phyloP scores from a whole-genome alignment of 2,888 invertebrate species.

The Ochropleura leucogaster region DNA sequence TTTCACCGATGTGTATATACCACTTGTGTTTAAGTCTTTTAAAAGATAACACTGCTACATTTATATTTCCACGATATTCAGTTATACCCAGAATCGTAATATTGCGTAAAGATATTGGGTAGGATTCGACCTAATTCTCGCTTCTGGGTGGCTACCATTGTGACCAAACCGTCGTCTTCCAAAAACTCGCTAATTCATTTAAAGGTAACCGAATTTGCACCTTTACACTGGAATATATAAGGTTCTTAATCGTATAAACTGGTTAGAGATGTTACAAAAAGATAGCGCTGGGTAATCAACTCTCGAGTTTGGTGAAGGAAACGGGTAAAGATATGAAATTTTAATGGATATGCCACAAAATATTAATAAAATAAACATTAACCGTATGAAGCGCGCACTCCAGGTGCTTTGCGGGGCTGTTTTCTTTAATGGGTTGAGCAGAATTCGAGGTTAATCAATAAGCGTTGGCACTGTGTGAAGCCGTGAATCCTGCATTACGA shows the following conservation, averaged over 20 bases:
- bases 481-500: slow-evolving; percentile 21
- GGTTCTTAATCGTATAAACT: slow-evolving; percentile 29
- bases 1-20: not conserved
- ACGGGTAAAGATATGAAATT: slow-evolving; percentile 67
- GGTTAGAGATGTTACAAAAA: slow-evolving; percentile 56
- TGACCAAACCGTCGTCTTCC: slow-evolving; percentile 67
- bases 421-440: slow-evolving; percentile 17
- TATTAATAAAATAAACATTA: slow-evolving; percentile 54
- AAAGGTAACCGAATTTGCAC: slow-evolving; percentile 38
- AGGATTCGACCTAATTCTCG: slow-evolving; percentile 60
- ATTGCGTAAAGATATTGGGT: slow-evolving; percentile 48
- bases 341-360: slow-evolving; percentile 63
- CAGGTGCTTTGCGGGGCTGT: slow-evolving; percentile 14
- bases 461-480: slow-evolving; percentile 8
- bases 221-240: slow-evolving; percentile 31
- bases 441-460: slow-evolving; percentile 40
- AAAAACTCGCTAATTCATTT: slow-evolving; percentile 66
- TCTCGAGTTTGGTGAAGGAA: slow-evolving; percentile 67
- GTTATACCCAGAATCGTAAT: slow-evolving; percentile 40
- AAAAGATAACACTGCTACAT: slow-evolving; percentile 25
- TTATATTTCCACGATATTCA: slow-evolving; percentile 42
- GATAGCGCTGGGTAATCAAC: slow-evolving; percentile 74
- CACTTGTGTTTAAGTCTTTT: not conserved
- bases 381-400: slow-evolving; percentile 34
- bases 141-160: slow-evolving; percentile 67